Base-by-base conservation (phyloP, 2,888 invertebrate species). In the Drosophila affinis region DNA sequence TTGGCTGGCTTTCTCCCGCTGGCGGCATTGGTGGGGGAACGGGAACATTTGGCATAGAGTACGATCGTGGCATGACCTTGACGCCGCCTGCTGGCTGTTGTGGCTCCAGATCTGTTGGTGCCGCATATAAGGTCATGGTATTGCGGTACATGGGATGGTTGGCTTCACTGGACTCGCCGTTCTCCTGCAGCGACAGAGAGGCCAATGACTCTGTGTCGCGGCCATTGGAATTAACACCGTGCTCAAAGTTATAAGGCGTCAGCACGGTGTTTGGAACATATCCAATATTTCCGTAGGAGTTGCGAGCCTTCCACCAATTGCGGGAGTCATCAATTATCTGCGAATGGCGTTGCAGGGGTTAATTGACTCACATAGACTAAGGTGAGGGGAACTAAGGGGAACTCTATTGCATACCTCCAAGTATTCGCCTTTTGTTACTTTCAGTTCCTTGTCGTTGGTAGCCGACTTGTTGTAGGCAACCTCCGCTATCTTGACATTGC, bases 201-300 rank as follows among this genome's bases (percentile, higher is more conserved):
- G 79, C 72, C 55, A 91, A 12, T 0, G 91, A 91, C 46, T 90
- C 91, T 1, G 84, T 87, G 29, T 91, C 91, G 56, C 81, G 79
- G 4, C 64, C 79, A n/a, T 39, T 39, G 7, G 39, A 39, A 49
- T 70, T 79, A 58, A 74, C 70, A 44, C 65, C 78, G 9, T 62
- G 49, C 52, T 91, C 91, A 60, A 91, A 93, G 62, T 93, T 93
- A 75, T 93, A 93, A 12, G 95, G 94, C 17, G 95, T 94, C 32
- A 98, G 96, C 90, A 99, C 99, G 45, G 99, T 99, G 93, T 99
- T 97, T 17, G 99, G 99, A 79, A 99, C 99, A 92, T 98, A 98
- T 77, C 98, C 97, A 77, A 97, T 94, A 92, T 95, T 95, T 71
- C 98, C 98, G 90, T 95, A 95, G 87, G 94, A 95, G 93, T 97